Conservation (phyloP, 1,140 invertebrate genomes). For the Spodoptera litura region DNA sequence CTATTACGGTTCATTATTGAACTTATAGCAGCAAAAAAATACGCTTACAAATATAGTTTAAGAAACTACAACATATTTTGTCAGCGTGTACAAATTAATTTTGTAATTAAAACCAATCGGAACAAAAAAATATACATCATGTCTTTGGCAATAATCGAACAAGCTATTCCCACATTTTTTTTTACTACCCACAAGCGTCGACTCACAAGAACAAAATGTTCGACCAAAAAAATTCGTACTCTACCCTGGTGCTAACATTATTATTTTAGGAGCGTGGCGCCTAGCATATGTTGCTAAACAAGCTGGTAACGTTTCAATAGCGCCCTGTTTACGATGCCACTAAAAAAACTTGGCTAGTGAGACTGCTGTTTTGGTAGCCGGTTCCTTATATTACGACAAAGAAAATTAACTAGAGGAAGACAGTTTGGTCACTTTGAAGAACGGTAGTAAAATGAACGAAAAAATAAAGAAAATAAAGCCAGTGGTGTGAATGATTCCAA, state of each 20-base stretch:
- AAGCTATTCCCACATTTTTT: not conserved
- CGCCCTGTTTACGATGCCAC: slow-evolving; percentile 60
- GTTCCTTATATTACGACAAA: slow-evolving; percentile 38
- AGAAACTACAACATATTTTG: no score
- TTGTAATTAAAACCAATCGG: no score
- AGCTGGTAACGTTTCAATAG: slow-evolving; percentile 59
- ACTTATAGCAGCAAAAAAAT: not conserved
- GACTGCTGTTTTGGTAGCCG: not conserved
- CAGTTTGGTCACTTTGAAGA: slow-evolving; percentile 11
- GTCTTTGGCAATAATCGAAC: no score
- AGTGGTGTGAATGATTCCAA: not conserved
- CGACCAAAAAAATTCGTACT: slow-evolving; percentile 35
- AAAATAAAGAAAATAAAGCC: not conserved
- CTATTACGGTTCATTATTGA: not conserved
- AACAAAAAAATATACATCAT: no score
- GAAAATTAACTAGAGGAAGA: slow-evolving; percentile 6
- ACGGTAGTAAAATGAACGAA: slow-evolving; percentile 11
- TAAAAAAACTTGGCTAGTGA: slow-evolving; percentile 42
- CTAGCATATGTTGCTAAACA: slow-evolving; percentile 71
- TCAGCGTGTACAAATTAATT: no score
- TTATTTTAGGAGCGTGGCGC: slow-evolving; percentile 70
- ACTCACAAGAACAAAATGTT: slow-evolving; percentile 18
- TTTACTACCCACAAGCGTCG: not conserved
- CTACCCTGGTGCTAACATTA: slow-evolving; percentile 57
- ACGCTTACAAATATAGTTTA: no score